Conservation (phyloP, 2,113 vertebrate species). For the Pluvianellus socialis region DNA sequence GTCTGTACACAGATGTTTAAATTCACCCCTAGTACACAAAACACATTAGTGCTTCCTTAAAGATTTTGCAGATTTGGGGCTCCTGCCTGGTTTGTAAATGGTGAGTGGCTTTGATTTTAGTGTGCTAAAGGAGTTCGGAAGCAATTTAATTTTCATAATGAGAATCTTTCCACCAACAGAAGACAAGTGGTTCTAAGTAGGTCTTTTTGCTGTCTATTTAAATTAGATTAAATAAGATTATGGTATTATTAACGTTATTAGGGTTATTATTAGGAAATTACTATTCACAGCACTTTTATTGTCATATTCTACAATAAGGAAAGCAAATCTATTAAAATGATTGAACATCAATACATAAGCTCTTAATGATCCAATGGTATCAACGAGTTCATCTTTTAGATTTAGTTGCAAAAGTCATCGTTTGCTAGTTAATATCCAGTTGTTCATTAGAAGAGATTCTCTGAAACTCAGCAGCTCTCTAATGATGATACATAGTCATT, state of each 20-base stretch:
- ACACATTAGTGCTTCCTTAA: neutral
- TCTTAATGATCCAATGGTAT: slow-evolving; percentile 37
- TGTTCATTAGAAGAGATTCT: slow-evolving; percentile 42
- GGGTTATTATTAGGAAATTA: slow-evolving; percentile 52
- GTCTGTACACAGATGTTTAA: neutral
- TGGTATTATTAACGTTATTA: slow-evolving; percentile 51
- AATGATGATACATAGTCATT: slow-evolving; percentile 13
- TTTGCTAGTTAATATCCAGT: slow-evolving; percentile 31
- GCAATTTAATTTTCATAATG: slow-evolving; percentile 44
- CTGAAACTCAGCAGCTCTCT: slow-evolving; percentile 18
- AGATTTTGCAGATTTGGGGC: slow-evolving; percentile 10
- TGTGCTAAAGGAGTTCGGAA: slow-evolving; percentile 23
- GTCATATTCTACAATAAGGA: neutral
- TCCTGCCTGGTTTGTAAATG: slow-evolving; percentile 2
- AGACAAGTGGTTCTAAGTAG: slow-evolving; percentile 27
- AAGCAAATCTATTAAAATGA: slow-evolving; percentile 32
- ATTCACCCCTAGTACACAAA: neutral
- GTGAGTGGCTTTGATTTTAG: slow-evolving; percentile 28
- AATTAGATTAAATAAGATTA: slow-evolving; percentile 64
- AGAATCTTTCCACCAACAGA: slow-evolving; percentile 22
- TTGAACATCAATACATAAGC: slow-evolving; percentile 37
- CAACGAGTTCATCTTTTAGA: slow-evolving; percentile 45
- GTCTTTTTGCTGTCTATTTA: slow-evolving; percentile 6
- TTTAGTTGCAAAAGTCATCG: neutral
- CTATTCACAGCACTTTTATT: slow-evolving; percentile 26